These are phyloP conservation scores for Anticlea derivata DNA, from an alignment of 2,888 invertebrate genomes.

Conservation along the genomic window DNA sequence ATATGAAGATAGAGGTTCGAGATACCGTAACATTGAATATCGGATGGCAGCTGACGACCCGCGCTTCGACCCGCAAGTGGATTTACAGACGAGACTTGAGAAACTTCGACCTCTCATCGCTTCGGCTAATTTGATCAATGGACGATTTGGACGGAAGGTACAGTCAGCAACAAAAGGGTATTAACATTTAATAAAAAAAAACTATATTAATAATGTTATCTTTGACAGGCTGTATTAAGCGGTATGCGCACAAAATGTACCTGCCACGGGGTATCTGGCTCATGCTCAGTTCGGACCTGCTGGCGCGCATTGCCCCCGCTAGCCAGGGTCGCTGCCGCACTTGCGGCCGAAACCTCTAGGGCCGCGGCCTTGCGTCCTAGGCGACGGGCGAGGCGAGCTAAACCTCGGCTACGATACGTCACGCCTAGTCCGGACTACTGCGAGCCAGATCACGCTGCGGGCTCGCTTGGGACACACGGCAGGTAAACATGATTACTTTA, in stretches of 20 bases:
- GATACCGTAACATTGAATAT: conserved; percentile 75
- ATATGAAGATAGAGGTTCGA: conserved; percentile 64
- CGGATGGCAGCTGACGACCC: conserved; percentile 80
- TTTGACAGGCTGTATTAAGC: conserved; percentile 82
- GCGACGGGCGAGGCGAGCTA: conserved; percentile 64
- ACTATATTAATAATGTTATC: neutral
- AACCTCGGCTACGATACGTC: conserved; percentile 88
- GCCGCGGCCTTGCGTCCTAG: conserved; percentile 66
- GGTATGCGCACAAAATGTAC: conserved; percentile 87
- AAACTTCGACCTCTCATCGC: conserved; percentile 82
- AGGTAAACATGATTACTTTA: conserved; percentile 76
- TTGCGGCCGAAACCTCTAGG: conserved; percentile 67
- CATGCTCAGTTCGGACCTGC: conserved; percentile 92
- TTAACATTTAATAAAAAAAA: neutral
- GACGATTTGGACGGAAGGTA: conserved; percentile 90
- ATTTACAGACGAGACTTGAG: conserved; percentile 73
- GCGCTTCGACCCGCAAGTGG: conserved; percentile 79
- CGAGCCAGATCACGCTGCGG: conserved; percentile 87
- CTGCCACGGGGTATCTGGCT: conserved; percentile 93
- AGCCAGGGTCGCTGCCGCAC: conserved; percentile 85
- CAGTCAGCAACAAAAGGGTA: neutral
- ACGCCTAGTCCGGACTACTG: conserved; percentile 94
- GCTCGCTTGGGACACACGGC: conserved; percentile 90
- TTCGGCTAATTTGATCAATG: conserved; percentile 91
- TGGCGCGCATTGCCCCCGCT: conserved; percentile 89